Conservation (phyloP, 2,888 invertebrate species). For the Trisateles emortualis region DNA sequence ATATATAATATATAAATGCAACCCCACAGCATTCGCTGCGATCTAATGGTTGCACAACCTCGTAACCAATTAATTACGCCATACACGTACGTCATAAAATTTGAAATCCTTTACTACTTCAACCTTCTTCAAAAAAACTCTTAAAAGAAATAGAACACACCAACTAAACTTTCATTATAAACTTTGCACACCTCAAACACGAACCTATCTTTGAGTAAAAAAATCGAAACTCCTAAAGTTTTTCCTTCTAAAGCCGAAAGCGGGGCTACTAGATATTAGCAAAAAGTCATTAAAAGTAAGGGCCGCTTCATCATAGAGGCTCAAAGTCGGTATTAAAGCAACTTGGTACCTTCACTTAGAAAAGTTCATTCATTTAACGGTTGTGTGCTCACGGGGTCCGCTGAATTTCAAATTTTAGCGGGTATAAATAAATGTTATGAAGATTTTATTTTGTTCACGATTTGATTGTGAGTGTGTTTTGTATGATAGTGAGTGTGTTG, state of each 20-base stretch:
- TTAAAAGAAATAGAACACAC: constrained; percentile 30
- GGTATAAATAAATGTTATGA: constrained; percentile 45
- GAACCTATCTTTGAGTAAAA: constrained; percentile 31
- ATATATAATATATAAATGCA: no score
- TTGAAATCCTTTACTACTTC: no score
- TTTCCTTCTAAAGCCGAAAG: constrained; percentile 68
- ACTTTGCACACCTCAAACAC: constrained; percentile 20
- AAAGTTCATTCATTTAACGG: constrained; percentile 87
- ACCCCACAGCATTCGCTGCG: no score
- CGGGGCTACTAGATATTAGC: constrained; percentile 82
- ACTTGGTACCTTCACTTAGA: constrained; percentile 79
- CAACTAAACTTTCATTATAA: constrained; percentile 17
- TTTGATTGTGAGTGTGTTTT: background rate
- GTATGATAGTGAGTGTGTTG: no score
- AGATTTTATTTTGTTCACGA: background rate
- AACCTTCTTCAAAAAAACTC: constrained; percentile 5
- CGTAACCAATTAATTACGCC: no score
- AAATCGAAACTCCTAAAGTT: constrained; percentile 53
- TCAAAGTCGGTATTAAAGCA: constrained; percentile 82
- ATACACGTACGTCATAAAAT: no score
- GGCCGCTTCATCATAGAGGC: constrained; percentile 80
- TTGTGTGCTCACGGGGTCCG: constrained; percentile 72
- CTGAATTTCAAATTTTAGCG: constrained; percentile 76
- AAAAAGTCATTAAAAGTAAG: constrained; percentile 87
- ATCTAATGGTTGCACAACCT: no score